Percentiles rank a stretch among this genome's conserved stretches.
Conservation (phyloP, 2,113 vertebrate species). For the Shinisaurus crocodilurus region DNA sequence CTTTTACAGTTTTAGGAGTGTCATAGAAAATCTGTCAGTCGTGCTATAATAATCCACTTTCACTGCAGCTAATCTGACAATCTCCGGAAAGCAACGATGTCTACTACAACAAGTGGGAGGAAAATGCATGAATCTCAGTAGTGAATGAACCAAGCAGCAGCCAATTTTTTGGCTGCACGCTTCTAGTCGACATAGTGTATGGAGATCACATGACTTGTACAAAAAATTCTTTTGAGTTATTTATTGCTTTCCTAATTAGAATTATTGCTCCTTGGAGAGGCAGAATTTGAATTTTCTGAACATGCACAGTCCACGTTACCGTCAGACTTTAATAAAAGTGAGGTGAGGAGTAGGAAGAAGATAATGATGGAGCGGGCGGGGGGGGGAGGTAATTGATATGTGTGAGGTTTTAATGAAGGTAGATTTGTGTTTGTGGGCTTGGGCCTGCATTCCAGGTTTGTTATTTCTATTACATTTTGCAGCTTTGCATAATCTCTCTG, state of each 20-base stretch:
- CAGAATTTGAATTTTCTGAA: not conserved
- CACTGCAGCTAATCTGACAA: not conserved
- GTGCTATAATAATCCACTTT: not conserved
- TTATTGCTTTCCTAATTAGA: no score
- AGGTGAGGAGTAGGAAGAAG: not conserved
- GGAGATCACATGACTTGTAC: not conserved
- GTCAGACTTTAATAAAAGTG: not conserved
- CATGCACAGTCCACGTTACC: not conserved
- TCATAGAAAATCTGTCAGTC: not conserved
- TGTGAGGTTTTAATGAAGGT: not conserved
- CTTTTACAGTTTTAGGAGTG: not conserved
- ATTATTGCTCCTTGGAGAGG: no score
- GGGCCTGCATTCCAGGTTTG: conserved; percentile 15
- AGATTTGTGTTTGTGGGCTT: not conserved
- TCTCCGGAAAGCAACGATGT: not conserved
- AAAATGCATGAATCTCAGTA: not conserved
- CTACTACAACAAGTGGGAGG: not conserved
- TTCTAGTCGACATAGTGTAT: not conserved
- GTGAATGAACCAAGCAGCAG: not conserved
- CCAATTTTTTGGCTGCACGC: not conserved
- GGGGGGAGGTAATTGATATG: not conserved
- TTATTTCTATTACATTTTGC: conserved; percentile 45
- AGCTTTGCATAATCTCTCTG: conserved; percentile 47
- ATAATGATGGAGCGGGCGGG: not conserved
- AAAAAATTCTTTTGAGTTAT: no score